Evolutionary conservation across 2,888 invertebrate species (phyloP), one percentile per base, ranked within the genome.

Genomic region (Hemistola chrysoprasaria): DNA sequence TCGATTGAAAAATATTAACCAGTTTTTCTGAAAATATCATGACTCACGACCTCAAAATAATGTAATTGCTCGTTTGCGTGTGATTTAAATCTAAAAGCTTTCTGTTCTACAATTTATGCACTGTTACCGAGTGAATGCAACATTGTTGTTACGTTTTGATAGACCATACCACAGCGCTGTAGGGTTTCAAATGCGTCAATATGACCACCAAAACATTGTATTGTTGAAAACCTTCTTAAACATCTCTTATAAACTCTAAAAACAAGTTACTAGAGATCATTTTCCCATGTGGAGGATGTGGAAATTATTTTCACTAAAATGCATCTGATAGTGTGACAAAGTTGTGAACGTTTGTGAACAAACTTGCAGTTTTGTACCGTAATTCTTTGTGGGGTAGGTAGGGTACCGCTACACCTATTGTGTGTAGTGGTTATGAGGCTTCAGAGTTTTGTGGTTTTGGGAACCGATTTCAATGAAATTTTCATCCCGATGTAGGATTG

Each of bases 331-430:
- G 43, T 29, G 55, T 58, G 62, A 74, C 74, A 72, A 74, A 77
- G 72, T 77, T 65, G 57, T 62, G 60, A 64, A 62, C 65, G 56
- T 59, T 46, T 55, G 52, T 53, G 65, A 65, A 76, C 77, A 78
- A 78, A 77, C 67, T 78, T 78, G 72, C 63, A 66, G 55, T 42
- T 53, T 56, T 53, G 50, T 53, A 53, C 62, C 66, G 73, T 70
- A 68, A 71, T 69, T 73, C 66, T 66, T 63, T 65, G 35, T 29
- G 58, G 54, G 51, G 65, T 62, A n/a, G n/a, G n/a, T n/a, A n/a
- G n/a, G n/a, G n/a, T n/a, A n/a, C n/a, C n/a, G n/a, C n/a, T n/a
- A n/a, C n/a, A n/a, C n/a, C n/a, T n/a, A 63, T 67, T 65, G 63
- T 64, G 58, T 50, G 58, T 56, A 54, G 55, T 52, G 50, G 66